A percentile compares a stretch with the other conserved stretches of the same genome.
phyloP scores from a whole-genome alignment of 1,140 invertebrate species.

The Brachionus paranguensis region DNA sequence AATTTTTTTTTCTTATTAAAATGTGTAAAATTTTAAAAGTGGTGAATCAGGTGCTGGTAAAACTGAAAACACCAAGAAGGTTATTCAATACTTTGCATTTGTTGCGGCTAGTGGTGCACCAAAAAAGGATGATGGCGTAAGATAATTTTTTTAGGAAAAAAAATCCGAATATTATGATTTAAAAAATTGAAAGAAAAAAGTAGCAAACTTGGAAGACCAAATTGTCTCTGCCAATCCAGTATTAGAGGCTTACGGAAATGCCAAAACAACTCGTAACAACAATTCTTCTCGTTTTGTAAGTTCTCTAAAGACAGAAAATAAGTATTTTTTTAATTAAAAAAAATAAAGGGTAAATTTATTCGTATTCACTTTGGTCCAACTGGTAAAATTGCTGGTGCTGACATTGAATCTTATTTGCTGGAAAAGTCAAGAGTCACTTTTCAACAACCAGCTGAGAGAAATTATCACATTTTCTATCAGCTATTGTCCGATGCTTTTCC shows the following conservation, averaged over 20 bases:
- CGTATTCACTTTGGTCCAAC: conserved; percentile 98
- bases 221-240: conserved; percentile 61
- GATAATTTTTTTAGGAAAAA: conserved; percentile 43
- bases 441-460: conserved; percentile 89
- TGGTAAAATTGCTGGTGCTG: conserved; percentile 98
- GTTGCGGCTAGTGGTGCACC: conserved; percentile 52
- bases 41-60: conserved; percentile 65
- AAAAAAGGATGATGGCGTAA: conserved; percentile 15
- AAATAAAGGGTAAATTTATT: conserved; percentile 78
- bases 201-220: conserved; percentile 62
- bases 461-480: conserved; percentile 99
- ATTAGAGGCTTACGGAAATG: conserved; percentile 61
- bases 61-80: conserved; percentile 66
- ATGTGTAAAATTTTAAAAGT: conserved; percentile 43
- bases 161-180: neutral
- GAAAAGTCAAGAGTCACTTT: conserved; percentile 99
- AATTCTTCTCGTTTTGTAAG: conserved; percentile 67
- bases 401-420: conserved; percentile 99
- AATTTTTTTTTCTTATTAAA: too few species aligned
- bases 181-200: conserved; percentile 22
- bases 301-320: neutral
- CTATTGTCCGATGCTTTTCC: conserved; percentile 81
- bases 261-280: conserved; percentile 63
- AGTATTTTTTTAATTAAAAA: neutral
- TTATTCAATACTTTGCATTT: conserved; percentile 64